A percentile compares a stretch with the other conserved stretches of the same genome.
Conservation (phyloP, 2,888 invertebrate species). For the Nymphalis c-album region DNA sequence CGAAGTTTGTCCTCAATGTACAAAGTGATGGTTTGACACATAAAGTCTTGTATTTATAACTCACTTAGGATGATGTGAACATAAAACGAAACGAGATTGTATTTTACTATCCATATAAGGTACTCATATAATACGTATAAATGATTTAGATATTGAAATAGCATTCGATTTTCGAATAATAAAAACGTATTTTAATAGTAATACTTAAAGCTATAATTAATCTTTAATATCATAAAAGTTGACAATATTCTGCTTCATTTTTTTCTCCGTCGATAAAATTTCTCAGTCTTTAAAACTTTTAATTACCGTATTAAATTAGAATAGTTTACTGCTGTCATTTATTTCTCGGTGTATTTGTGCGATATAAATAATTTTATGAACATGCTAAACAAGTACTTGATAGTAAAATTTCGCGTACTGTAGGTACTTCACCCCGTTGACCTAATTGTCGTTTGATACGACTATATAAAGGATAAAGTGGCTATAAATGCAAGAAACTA, state of each 20-base stretch:
- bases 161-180: not conserved
- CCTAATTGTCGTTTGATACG: constrained; percentile 75
- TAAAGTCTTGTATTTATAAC: constrained; percentile 27
- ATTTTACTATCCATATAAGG: not conserved
- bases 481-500: constrained; percentile 75
- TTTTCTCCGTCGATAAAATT: too few species aligned
- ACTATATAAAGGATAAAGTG: constrained; percentile 65
- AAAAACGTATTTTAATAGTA: not conserved
- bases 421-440: constrained; percentile 64
- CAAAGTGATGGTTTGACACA: constrained; percentile 22
- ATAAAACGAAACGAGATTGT: constrained; percentile 18
- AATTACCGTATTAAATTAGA: too few species aligned
- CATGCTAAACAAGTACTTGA: constrained; percentile 56
- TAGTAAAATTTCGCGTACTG: constrained; percentile 60
- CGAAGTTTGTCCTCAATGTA: constrained; percentile 19
- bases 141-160: not conserved
- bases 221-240: too few species aligned
- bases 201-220: not conserved
- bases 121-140: not conserved
- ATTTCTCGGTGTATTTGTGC: not conserved
- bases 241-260: too few species aligned
- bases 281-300: too few species aligned
- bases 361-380: constrained; percentile 45
- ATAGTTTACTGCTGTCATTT: too few species aligned
- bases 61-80: constrained; percentile 18